Conservation (phyloP, 2,113 vertebrate genomes). For the Macrotis lagotis region DNA sequence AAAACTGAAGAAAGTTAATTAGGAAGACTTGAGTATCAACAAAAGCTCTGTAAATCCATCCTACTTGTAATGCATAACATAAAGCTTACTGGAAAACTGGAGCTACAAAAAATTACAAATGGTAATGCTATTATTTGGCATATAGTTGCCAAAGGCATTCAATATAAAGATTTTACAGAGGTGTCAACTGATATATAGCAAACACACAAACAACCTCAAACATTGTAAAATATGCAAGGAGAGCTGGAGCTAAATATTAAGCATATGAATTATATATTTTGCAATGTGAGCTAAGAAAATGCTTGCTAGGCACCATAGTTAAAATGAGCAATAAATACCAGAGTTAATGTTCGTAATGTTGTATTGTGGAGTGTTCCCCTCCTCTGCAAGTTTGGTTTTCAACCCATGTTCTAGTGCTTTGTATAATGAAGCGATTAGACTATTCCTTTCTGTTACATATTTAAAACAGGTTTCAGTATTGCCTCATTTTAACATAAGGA, state of each 20-base stretch:
- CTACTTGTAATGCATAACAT: slow-evolving; percentile 79
- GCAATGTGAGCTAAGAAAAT: slow-evolving; percentile 77
- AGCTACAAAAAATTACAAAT: slow-evolving; percentile 85
- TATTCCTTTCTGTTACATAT: slow-evolving; percentile 80
- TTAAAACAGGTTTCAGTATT: slow-evolving; percentile 78
- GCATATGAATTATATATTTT: slow-evolving; percentile 84
- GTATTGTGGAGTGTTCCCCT: slow-evolving; percentile 59
- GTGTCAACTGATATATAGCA: slow-evolving; percentile 89
- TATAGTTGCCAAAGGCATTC: slow-evolving; percentile 86
- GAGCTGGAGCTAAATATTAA: slow-evolving; percentile 81
- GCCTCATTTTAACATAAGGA: slow-evolving; percentile 72
- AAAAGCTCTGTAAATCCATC: slow-evolving; percentile 79
- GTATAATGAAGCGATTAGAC: slow-evolving; percentile 79
- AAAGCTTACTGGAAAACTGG: slow-evolving; percentile 80
- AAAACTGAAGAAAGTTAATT: slow-evolving; percentile 76
- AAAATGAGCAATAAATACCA: slow-evolving; percentile 86
- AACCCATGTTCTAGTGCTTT: slow-evolving; percentile 77
- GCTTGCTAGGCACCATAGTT: slow-evolving; percentile 80
- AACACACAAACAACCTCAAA: slow-evolving; percentile 85
- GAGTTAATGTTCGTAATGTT: slow-evolving; percentile 75
- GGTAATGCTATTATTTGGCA: slow-evolving; percentile 85
- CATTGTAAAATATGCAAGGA: slow-evolving; percentile 83
- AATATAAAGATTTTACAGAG: slow-evolving; percentile 88
- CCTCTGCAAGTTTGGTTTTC: slow-evolving; percentile 75
- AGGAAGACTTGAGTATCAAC: slow-evolving; percentile 78